Conservation (phyloP, 2,888 invertebrate species). For the Plagodis pulveraria region DNA sequence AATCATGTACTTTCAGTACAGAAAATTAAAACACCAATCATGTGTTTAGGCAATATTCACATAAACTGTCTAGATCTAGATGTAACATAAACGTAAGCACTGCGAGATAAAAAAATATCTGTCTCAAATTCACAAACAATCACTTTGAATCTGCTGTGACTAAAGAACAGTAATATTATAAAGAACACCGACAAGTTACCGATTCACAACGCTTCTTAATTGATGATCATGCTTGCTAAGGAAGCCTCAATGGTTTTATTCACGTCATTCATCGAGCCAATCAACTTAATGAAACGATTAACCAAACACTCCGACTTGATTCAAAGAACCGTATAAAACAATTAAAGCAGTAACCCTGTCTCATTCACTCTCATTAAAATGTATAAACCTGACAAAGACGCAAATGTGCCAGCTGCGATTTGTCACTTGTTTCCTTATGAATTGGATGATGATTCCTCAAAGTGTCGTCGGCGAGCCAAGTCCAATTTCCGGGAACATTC, state of each 20-base stretch:
- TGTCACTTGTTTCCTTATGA: constrained; percentile 15
- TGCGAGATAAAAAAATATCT: too few species aligned
- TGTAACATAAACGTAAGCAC: too few species aligned
- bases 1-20: too few species aligned
- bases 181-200: constrained; percentile 22
- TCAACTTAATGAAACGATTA: constrained; percentile 22
- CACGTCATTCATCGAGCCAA: constrained; percentile 16
- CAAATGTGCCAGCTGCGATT: constrained; percentile 1
- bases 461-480: constrained; percentile 5
- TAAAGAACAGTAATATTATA: constrained; percentile 9
- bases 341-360: constrained; percentile 6
- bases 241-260: constrained; percentile 18
- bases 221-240: constrained; percentile 13
- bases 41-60: too few species aligned
- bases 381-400: background rate
- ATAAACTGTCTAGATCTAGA: too few species aligned
- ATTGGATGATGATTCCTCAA: constrained; percentile 6
- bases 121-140: too few species aligned
- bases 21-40: too few species aligned
- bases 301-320: constrained; percentile 12
- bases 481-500: constrained; percentile 28
- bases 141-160: background rate
- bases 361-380: constrained; percentile 3
- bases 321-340: constrained; percentile 14
- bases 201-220: constrained; percentile 32